Base-by-base conservation (phyloP, 1,140 invertebrate genomes). In the Pogonomyrmex californicus region DNA sequence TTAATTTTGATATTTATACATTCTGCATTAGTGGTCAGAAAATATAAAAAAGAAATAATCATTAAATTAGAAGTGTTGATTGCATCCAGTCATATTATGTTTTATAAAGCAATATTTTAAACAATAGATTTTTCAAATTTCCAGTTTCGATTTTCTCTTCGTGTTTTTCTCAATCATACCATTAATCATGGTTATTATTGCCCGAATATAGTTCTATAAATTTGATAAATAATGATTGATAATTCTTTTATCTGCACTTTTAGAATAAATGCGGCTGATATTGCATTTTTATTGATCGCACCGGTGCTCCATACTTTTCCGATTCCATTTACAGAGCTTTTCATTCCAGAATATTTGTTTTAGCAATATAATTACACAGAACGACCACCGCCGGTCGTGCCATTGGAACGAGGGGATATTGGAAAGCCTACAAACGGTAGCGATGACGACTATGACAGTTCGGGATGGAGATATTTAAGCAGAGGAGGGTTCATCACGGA, bases 361-460 rank as follows among this genome's bases (percentile, higher is more conserved):
- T 51, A 90, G 89, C 68, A 90, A 90, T 85, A 60, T 30, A 90
- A 90, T 87, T 2, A 75, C 47, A 83, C 88, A 56, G 58, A 75
- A 0, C 4, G 51, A 56, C 86, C 79, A 5, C 86, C 5, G 7
- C 62, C 87, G 23, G 90, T 88, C 51, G 62, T 85, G 30, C 90
- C 90, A 10, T 44, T 88, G 7, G 49, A 73, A 54, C 89, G 89
- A 87, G 89, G 90, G 79, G 90, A 91, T 86, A 90, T 66, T 1
- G 88, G 86, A 41, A 63, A 68, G 51, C 88, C 88, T 12, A 23
- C 51, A 60, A 91, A 81, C 33, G 51, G 33, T 56, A 85, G 71
- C 1, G 89, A 91, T 23, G 89, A 92, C 10, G 71, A 87, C n/a
- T 86, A 88, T 49, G 73, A 56, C n/a, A 36, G 33, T 82, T 49